These are phyloP conservation scores for Ephialtes manifestator DNA, from an alignment of 2,888 invertebrate species.

Conservation along the genomic window DNA sequence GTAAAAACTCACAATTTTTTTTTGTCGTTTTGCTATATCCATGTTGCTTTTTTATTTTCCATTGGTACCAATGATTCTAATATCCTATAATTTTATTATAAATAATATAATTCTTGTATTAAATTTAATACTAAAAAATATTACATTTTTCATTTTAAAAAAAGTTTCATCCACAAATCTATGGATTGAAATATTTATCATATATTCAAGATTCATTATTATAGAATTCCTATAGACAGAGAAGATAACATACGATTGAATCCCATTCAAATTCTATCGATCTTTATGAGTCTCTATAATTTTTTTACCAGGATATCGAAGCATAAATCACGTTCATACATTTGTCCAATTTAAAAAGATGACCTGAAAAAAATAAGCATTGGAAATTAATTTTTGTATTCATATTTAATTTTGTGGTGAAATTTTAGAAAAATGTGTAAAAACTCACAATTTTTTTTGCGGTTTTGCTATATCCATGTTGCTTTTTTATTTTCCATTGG, in stretches of 20 bases:
- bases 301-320: too few relatives aligned
- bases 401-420: background rate
- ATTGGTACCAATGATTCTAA: slow-evolving; percentile 6
- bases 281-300: too few relatives aligned
- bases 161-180: too few relatives aligned
- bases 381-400: background rate
- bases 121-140: too few relatives aligned
- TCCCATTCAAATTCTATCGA: too few relatives aligned
- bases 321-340: background rate
- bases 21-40: background rate
- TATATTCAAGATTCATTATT: too few relatives aligned
- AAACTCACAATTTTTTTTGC: background rate
- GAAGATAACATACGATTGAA: too few relatives aligned
- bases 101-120: too few relatives aligned
- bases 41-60: background rate
- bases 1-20: background rate
- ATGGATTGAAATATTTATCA: too few relatives aligned
- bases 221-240: too few relatives aligned
- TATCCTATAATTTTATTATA: too few relatives aligned
- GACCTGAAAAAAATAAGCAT: background rate
- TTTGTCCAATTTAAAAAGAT: background rate
- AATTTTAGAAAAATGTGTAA: background rate
- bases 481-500: background rate
- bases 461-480: background rate
- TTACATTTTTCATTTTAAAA: too few relatives aligned